Evolutionary conservation across 2,797 vertebrate species (phyloP), one percentile per base, ranked within the genome.

Genomic region (Antrozous pallidus): DNA sequence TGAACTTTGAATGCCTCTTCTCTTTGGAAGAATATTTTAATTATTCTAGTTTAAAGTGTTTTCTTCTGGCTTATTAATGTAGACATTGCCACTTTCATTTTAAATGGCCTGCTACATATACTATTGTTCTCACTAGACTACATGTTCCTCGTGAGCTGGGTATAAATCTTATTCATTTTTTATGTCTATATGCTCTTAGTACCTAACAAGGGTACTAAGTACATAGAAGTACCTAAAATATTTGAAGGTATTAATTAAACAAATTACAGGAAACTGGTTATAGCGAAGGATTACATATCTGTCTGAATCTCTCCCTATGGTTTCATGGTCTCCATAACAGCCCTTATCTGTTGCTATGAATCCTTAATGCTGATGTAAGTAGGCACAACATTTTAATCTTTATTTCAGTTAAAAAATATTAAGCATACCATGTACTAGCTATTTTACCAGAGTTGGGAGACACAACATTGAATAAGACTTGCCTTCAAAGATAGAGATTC

Each of bases 341-440:
- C 31, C 1, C 0, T 0, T 1, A 74, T 49, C 6, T 73, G 10
- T 79, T 2, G 0, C 79, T 0, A 0, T 12, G 33, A 24, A 78
- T 82, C 38, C 58, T 1, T 79, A 26, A 69, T 86, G 95, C 49
- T 73, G 74, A 87, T 70, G 33, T 5, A 5, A 47, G 0, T 8
- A 78, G 91, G 67, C 17, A 6, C 0, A 0, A 61, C 38, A 20
- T 51, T 45, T 70, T 70, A 24, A 77, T 65, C 13, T 26, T 86
- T 71, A 47, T 36, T 75, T 67, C 11, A 79, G 38, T 71, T 80
- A 61, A 54, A 89, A 93, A 42, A 49, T 49, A 38, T 40, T 51
- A 69, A 83, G 24, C 12, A 49, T 16, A 22, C 4, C 26, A 10
- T 51, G 24, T 73, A 10, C 31, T 38, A 83, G 38, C 9, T 38